Percentiles rank a stretch among this genome's conserved stretches.
These are phyloP conservation scores for Disparrhopalites patrizii DNA, from an alignment of 2,888 invertebrate genomes.

Conservation along the genomic window DNA sequence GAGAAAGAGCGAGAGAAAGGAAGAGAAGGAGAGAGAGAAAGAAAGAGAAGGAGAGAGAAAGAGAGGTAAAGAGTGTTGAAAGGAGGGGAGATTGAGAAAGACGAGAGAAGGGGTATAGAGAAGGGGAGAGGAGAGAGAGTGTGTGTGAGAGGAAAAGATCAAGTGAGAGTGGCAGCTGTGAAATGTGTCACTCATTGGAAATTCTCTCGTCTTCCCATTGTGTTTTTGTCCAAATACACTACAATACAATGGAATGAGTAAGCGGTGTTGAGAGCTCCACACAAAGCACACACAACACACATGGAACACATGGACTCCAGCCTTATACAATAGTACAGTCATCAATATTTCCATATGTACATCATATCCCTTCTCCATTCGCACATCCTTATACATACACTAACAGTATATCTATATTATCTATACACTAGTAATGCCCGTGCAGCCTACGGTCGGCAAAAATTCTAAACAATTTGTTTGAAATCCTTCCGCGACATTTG, in stretches of 20 bases:
- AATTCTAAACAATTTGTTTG: too few relatives aligned
- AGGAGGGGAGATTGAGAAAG: too few relatives aligned
- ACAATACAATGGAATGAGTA: slow-evolving; percentile 18
- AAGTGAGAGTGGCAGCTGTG: slow-evolving; percentile 24
- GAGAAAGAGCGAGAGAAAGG: too few relatives aligned
- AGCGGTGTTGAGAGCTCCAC: slow-evolving; percentile 14
- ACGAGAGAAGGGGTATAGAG: neutral
- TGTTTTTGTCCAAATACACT: neutral
- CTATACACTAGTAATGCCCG: too few relatives aligned
- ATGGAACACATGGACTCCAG: neutral
- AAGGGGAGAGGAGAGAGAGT: neutral
- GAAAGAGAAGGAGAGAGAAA: too few relatives aligned
- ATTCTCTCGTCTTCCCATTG: slow-evolving; percentile 10
- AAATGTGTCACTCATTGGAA: slow-evolving; percentile 27
- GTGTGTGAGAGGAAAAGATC: slow-evolving; percentile 19
- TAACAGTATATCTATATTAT: too few relatives aligned
- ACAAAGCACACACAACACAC: slow-evolving; percentile 12
- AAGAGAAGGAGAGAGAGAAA: too few relatives aligned
- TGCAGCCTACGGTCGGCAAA: too few relatives aligned
- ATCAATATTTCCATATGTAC: neutral
- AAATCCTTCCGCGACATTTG: too few relatives aligned
- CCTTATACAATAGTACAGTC: neutral
- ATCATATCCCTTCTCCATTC: neutral
- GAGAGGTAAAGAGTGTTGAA: too few relatives aligned
- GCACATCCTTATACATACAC: too few relatives aligned